Evolutionary conservation across 2,888 invertebrate species (phyloP), one percentile per base, ranked within the genome.

Genomic region (Caenorhabditis angaria): DNA sequence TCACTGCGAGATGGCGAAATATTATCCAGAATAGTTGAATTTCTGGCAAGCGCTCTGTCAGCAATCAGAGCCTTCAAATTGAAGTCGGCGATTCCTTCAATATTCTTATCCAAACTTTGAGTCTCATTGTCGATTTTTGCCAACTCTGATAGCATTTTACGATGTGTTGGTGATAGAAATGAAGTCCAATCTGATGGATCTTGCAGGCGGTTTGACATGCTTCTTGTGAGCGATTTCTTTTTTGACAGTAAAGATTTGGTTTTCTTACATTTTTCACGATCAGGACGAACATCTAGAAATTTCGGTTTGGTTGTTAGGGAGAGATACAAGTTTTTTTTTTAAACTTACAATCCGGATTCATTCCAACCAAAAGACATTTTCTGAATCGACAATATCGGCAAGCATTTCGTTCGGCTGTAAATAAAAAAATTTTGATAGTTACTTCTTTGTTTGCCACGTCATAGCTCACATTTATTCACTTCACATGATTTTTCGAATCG

Each of bases 381-480:
- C 84, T 29, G 61, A 85, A 85, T 22, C 85, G 71, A 60, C 85
- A 85, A 59, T 83, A 85, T 47, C 85, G 72, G 58, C 85, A 85
- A 12, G 81, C 77, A 64, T 85, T 85, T 50, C 85, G 65, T 25
- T 84, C 84, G 61, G 67, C 83, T 83, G 76, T n/a, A n/a, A n/a
- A n/a, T n/a, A n/a, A n/a, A n/a, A n/a, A n/a, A n/a, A n/a, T n/a
- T n/a, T n/a, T n/a, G n/a, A n/a, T n/a, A n/a, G n/a, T n/a, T n/a
- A n/a, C n/a, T n/a, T n/a, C n/a, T n/a, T n/a, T n/a, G n/a, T n/a
- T n/a, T 6, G 24, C 28, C 10, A 20, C 8, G 69, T n/a, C n/a
- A n/a, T n/a, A n/a, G n/a, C 80, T 72, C 51, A 83, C 83, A 81
- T 69, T 83, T 83, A 59, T 70, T 83, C 10, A 85, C 84, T 41